Conservation (phyloP, 2,888 invertebrate species). For the Netelia melanura region DNA sequence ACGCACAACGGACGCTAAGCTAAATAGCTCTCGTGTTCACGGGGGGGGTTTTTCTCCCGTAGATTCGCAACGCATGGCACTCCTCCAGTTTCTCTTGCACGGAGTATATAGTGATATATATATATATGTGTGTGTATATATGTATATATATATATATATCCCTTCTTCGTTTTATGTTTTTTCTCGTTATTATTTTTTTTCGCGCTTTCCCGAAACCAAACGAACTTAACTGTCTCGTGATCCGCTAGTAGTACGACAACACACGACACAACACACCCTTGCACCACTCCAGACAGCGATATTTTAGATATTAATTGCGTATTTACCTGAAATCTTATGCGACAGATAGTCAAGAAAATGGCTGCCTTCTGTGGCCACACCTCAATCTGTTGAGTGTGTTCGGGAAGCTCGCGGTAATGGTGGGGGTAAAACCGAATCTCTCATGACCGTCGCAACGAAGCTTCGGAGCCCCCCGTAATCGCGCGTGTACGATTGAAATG, state of each 20-base stretch:
- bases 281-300: constrained; percentile 75
- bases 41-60: constrained; percentile 44
- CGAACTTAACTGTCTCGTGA: constrained; percentile 54
- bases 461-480: constrained; percentile 28
- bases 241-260: constrained; percentile 70
- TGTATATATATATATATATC: constrained; percentile 44
- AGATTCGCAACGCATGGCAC: constrained; percentile 80
- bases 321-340: constrained; percentile 83
- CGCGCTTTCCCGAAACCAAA: constrained; percentile 53
- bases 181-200: constrained; percentile 44
- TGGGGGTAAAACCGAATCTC: constrained; percentile 33
- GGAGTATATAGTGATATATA: constrained; percentile 54
- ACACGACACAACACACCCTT: constrained; percentile 78
- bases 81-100: constrained; percentile 72
- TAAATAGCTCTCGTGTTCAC: constrained; percentile 56
- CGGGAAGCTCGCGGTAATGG: constrained; percentile 53
- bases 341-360: constrained; percentile 83
- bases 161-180: constrained; percentile 61
- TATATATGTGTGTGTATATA: constrained; percentile 22
- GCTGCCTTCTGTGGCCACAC: constrained; percentile 82
- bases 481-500: not conserved
- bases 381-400: constrained; percentile 81
- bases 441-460: constrained; percentile 50
- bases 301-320: constrained; percentile 79
- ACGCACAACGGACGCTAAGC: constrained; percentile 51